These are phyloP conservation scores for Thalassophryne amazonica DNA, from an alignment of 2,797 vertebrate species.

Conservation along the genomic window DNA sequence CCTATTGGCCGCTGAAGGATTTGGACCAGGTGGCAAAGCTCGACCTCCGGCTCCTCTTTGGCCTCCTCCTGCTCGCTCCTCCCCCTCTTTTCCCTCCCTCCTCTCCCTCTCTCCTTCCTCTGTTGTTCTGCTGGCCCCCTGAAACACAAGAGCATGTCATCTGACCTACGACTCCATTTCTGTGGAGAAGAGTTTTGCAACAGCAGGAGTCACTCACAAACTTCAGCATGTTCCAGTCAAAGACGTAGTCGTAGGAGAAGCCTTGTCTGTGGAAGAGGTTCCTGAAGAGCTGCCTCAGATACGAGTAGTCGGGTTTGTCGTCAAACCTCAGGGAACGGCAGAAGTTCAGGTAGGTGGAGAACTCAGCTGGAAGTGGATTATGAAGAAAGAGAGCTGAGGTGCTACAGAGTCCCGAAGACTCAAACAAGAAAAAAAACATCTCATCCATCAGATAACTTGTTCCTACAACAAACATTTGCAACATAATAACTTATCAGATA, in stretches of 20 bases:
- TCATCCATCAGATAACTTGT: no score
- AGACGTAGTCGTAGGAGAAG: conserved; percentile 97
- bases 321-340: conserved; percentile 96
- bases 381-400: neutral
- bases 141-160: conserved; percentile 7
- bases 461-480: no score
- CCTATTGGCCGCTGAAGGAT: conserved; percentile 86
- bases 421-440: no score
- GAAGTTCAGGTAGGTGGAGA: conserved; percentile 96
- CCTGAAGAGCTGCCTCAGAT: conserved; percentile 94
- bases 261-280: conserved; percentile 97
- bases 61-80: conserved; percentile 80
- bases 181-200: no score
- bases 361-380: conserved; percentile 81
- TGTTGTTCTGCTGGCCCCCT: conserved; percentile 90
- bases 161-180: no score
- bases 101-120: conserved; percentile 93
- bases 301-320: conserved; percentile 97
- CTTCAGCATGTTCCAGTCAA: conserved; percentile 99
- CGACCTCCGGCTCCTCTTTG: conserved; percentile 82
- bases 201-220: conserved; percentile 80
- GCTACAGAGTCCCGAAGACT: no score
- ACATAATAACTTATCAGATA: no score
- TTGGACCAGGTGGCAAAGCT: conserved; percentile 85
- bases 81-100: conserved; percentile 68